Conservation (phyloP, 2,888 invertebrate species). For the Aleiodes testaceus region DNA sequence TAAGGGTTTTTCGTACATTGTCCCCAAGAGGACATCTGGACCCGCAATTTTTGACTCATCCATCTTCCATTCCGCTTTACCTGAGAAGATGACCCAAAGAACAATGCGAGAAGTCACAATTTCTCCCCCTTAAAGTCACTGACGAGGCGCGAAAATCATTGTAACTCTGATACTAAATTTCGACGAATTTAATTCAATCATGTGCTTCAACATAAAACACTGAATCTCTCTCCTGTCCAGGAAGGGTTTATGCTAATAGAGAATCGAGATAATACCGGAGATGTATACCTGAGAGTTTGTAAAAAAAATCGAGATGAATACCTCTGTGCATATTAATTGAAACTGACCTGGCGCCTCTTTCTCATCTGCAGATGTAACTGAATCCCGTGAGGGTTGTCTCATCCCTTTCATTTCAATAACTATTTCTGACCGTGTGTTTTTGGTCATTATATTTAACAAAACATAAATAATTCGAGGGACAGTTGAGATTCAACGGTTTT, state of each 20-base stretch:
- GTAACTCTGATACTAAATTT: not conserved
- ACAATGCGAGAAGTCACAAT: conserved; percentile 6
- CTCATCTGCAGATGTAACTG: not conserved
- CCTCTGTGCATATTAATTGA: conserved; percentile 17
- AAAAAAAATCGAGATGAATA: not conserved
- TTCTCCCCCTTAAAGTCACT: conserved; percentile 19
- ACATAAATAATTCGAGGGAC: conserved; percentile 18
- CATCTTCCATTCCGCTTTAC: not conserved
- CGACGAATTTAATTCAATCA: not conserved
- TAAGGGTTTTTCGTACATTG: not conserved
- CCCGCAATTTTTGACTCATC: not conserved
- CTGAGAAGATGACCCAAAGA: conserved; percentile 7
- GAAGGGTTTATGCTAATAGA: not conserved
- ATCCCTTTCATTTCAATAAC: not conserved
- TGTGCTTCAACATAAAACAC: conserved; percentile 5
- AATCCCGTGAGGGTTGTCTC: conserved; percentile 8
- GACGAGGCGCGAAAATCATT: conserved; percentile 11
- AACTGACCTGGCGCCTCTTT: conserved; percentile 26
- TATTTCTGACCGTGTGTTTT: conserved; percentile 15
- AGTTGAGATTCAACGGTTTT: conserved; percentile 5
- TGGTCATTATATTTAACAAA: conserved; percentile 27
- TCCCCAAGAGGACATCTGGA: not conserved
- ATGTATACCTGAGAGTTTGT: not conserved
- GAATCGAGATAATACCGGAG: conserved; percentile 4
- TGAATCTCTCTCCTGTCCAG: not conserved